These are phyloP conservation scores for Metridium senile DNA, from an alignment of 92 coral and sea anemone genomes.

Conservation along the genomic window DNA sequence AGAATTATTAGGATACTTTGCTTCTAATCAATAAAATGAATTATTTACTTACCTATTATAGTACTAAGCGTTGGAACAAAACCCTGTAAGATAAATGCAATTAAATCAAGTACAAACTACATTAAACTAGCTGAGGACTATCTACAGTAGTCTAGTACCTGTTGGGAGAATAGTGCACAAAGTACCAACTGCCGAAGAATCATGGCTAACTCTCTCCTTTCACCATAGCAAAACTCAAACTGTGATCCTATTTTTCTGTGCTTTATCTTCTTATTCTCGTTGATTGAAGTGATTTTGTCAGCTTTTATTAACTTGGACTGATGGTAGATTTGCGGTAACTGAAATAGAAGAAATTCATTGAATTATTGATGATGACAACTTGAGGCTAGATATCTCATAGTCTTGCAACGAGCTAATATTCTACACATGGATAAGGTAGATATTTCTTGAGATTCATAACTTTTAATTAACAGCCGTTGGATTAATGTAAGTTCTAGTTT, in stretches of 20 bases:
- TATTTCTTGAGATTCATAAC: not conserved
- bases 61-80: not conserved
- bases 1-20: too few species aligned
- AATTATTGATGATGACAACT: not conserved
- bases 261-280: not conserved
- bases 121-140: not conserved
- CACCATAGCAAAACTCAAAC: not conserved
- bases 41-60: conserved; percentile 16
- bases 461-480: too few species aligned
- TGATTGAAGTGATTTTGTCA: not conserved
- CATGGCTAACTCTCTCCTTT: not conserved
- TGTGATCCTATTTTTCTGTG: not conserved
- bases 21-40: too few species aligned
- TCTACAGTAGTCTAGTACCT: not conserved
- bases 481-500: not conserved
- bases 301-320: not conserved
- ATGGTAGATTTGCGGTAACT: conserved; percentile 1
- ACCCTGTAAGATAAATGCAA: not conserved
- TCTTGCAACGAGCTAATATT: not conserved
- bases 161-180: not conserved
- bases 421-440: not conserved
- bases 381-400: not conserved
- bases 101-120: not conserved
- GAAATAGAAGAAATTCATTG: not conserved
- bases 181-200: not conserved